Conservation (phyloP, 2,113 vertebrate species). For the Lophochroa leadbeateri region DNA sequence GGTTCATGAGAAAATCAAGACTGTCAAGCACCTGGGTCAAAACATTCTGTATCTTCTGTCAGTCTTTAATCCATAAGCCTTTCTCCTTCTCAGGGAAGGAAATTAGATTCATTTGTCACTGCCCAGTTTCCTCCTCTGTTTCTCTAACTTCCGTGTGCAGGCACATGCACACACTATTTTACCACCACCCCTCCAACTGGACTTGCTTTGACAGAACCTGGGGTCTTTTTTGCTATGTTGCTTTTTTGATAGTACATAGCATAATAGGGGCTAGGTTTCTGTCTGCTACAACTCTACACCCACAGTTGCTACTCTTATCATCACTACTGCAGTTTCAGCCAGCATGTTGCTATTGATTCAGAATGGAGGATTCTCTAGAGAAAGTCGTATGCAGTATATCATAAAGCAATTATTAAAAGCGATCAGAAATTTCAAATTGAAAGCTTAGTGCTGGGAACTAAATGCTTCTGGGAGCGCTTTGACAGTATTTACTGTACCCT, state of each 20-base stretch:
- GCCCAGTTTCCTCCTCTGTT: not conserved
- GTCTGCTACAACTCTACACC: not conserved
- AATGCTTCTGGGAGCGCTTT: not conserved
- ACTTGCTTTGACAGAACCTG: not conserved
- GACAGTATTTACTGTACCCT: not conserved
- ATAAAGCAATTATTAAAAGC: not conserved
- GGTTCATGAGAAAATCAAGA: not conserved
- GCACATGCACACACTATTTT: not conserved
- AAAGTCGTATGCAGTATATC: not conserved
- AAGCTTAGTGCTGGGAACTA: not conserved
- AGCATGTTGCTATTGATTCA: not conserved
- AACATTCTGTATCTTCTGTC: not conserved
- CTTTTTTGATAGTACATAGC: not conserved
- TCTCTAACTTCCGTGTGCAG: not conserved
- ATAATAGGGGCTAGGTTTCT: not conserved
- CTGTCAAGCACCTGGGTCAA: not conserved
- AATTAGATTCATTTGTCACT: not conserved
- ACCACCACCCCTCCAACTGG: not conserved
- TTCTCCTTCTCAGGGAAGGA: not conserved
- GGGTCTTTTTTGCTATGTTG: not conserved
- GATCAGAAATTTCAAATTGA: not conserved
- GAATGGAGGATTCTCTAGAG: not conserved
- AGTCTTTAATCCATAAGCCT: not conserved
- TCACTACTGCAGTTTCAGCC: not conserved
- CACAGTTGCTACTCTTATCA: not conserved